Conservation (phyloP, 2,888 invertebrate species). For the Cephus nigrinus region DNA sequence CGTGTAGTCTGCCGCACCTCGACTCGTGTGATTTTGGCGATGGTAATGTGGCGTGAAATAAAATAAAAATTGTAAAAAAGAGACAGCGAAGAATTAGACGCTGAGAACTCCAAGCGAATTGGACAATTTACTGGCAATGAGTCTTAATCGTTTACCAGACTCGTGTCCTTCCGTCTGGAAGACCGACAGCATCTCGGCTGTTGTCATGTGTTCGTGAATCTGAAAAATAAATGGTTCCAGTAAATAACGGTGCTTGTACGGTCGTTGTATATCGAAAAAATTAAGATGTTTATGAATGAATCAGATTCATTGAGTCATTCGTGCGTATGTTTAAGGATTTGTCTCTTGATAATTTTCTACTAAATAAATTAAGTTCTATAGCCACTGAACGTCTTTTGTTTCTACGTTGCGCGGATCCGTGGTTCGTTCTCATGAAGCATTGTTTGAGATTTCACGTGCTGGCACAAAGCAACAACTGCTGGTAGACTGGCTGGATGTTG, state of each 20-base stretch:
- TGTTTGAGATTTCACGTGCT: neutral
- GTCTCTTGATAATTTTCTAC: neutral
- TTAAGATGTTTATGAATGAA: neutral
- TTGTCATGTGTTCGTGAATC: slow-evolving; percentile 91
- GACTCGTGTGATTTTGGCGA: neutral
- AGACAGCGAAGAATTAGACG: neutral
- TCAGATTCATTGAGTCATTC: neutral
- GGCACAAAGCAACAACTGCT: neutral
- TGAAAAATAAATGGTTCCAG: slow-evolving; percentile 68
- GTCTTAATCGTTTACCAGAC: slow-evolving; percentile 68
- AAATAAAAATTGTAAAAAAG: neutral
- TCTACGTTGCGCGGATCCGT: neutral
- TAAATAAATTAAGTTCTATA: neutral
- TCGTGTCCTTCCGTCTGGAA: slow-evolving; percentile 86
- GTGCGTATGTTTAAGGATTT: neutral
- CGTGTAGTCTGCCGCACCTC: slow-evolving; percentile 8
- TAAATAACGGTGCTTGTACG: neutral
- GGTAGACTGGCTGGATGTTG: neutral
- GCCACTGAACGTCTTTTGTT: neutral
- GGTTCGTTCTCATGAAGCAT: neutral
- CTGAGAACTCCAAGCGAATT: neutral
- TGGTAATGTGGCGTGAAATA: neutral
- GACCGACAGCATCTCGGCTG: slow-evolving; percentile 82
- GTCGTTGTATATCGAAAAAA: neutral
- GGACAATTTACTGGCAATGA: neutral